Evolutionary conservation across 2,888 invertebrate species (phyloP).

Genomic region (Catotricha subobsoleta): DNA sequence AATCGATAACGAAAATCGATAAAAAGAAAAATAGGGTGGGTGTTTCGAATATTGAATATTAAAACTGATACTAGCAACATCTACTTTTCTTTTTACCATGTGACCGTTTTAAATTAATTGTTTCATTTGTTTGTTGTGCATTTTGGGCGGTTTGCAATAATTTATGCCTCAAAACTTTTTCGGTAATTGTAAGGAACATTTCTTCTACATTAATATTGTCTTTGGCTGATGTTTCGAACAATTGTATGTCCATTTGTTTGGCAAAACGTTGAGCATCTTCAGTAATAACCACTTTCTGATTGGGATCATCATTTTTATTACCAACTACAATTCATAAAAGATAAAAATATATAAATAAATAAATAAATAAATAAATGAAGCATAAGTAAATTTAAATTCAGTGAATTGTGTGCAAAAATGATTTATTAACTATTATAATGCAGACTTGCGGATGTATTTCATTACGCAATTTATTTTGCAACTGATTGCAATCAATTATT

Average conservation of each 20-base stretch:
- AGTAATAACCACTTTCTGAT: conserved; percentile 87
- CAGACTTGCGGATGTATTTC: background rate
- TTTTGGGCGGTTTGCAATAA: conserved; percentile 24
- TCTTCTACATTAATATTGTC: conserved; percentile 98
- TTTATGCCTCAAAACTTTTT: conserved; percentile 29
- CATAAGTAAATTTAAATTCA: background rate
- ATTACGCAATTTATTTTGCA: background rate
- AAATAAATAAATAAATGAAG: background rate
- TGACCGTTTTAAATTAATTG: conserved; percentile 21
- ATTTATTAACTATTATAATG: background rate
- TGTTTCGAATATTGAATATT: background rate
- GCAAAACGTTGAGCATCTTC: conserved; percentile 96
- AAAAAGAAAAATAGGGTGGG: too few species aligned
- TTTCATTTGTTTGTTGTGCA: conserved; percentile 25
- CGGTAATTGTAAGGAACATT: conserved; percentile 61
- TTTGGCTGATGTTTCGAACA: conserved; percentile 98
- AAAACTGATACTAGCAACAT: too few species aligned
- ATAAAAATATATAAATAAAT: background rate
- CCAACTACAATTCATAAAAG: conserved; percentile 49
- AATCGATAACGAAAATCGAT: too few species aligned
- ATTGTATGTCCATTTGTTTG: conserved; percentile 88
- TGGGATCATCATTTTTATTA: conserved; percentile 91
- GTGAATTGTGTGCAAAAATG: background rate
- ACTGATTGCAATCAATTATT: too few species aligned
- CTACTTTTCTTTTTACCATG: conserved; percentile 25